Evolutionary conservation across 30 jellyfish, hydroid and myxozoan genomes (phyloP), one percentile per base, ranked within the genome.

Genomic region (Aurelia sp.): DNA sequence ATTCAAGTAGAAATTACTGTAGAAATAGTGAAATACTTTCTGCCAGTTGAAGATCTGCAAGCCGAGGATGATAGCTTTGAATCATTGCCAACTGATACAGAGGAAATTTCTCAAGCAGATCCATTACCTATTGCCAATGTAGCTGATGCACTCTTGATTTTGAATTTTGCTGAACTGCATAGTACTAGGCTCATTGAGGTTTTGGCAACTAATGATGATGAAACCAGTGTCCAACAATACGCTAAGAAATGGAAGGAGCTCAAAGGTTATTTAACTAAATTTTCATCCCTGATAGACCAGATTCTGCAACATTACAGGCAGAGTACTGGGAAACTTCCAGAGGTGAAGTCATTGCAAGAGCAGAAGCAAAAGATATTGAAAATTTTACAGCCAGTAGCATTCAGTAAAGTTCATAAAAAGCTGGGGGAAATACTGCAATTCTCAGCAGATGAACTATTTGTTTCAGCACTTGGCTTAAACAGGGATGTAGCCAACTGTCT

Each of bases 391-490:
- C 17, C 19, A 57, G 19, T 13, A n/a, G 19, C 17, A 57, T 13
- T 15, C 19, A n/a, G 19, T 57, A 13, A 13, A 15, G 19, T 57
- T 57, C 17, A 57, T 13, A 57, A 57, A n/a, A 1, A 57, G 17
- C 19, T 57, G 17, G 66, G 66, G 19, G 66, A 57, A 13, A n/a
- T n/a, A 1, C 19, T 57, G 17, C 19, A 57, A 13, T 57, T 57
- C 19, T 57, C 66, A 57, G 19, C 17, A 13, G 66, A 57, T 15
- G 66, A 57, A 57, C 66, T 57, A 13, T 15, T 57, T 57, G 19
- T 57, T 13, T 15, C 66, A 13, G 66, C 66, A 15, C 66, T 57
- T 57, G 66, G 66, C 66, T 57, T 57, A n/a, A 57, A 57, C 66
- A 57, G 66, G 17, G 66, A 15, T 13, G 19, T n/a, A 13, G 66